Evolutionary conservation across 1,140 invertebrate genomes (phyloP).

Genomic region (Trialeurodes vaporariorum): DNA sequence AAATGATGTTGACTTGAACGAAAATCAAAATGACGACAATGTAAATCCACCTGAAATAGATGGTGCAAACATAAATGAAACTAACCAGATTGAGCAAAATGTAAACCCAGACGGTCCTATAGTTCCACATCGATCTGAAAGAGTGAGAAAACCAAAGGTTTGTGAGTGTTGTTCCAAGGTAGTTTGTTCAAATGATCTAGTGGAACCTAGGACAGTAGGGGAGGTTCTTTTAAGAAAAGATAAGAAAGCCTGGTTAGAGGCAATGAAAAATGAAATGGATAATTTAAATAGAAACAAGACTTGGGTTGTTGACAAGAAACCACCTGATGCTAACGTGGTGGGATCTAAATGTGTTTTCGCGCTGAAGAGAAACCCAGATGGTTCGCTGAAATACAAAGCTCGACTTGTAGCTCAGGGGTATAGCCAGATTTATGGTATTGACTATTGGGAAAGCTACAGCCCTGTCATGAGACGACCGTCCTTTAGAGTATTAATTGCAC

Average conservation of each 20-base stretch:
- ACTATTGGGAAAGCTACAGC: conserved; percentile 23
- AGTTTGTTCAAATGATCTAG: not conserved
- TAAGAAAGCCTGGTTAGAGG: not conserved
- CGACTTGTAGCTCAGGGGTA: conserved; percentile 25
- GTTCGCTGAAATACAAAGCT: conserved; percentile 18
- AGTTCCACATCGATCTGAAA: not conserved
- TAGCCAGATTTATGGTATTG: conserved; percentile 19
- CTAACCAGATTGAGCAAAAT: too few species aligned
- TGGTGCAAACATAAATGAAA: not conserved
- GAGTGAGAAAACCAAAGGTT: not conserved
- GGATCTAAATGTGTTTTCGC: conserved; percentile 18
- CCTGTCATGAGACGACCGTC: conserved; percentile 21
- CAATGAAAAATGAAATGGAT: conserved; percentile 9
- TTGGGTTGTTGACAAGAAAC: conserved; percentile 6
- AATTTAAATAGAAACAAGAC: not conserved
- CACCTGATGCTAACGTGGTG: not conserved
- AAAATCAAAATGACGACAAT: not conserved
- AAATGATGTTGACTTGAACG: not conserved
- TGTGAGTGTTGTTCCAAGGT: not conserved
- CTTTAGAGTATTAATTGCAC: conserved; percentile 30
- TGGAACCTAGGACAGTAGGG: not conserved
- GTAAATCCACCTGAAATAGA: conserved; percentile 1
- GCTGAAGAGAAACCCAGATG: conserved; percentile 17
- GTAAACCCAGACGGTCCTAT: not conserved
- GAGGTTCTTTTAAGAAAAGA: not conserved